phyloP scores from a whole-genome alignment of 1,140 invertebrate species.

The Bacillus rossius region DNA sequence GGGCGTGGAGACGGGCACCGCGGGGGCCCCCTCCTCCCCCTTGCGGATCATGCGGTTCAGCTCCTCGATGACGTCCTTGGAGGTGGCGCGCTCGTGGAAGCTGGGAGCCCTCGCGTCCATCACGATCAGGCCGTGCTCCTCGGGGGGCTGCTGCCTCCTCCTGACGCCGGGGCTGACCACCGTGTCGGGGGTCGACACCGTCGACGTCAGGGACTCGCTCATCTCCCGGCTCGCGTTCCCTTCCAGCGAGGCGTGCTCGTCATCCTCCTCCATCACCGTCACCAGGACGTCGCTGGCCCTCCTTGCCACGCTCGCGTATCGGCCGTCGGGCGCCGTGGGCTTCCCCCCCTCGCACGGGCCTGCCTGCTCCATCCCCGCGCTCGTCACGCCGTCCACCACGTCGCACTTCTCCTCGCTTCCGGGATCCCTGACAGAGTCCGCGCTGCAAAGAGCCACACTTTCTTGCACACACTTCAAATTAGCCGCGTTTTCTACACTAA shows the following conservation, averaged over 20 bases:
- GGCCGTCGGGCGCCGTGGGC: no score
- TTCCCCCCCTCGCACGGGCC: no score
- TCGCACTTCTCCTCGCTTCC: no score
- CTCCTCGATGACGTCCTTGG: constrained; percentile 70
- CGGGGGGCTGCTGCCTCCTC: constrained; percentile 17
- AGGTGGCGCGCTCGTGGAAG: constrained; percentile 64
- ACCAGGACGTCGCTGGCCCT: constrained; percentile 1
- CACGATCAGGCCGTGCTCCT: no score
- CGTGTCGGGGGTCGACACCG: constrained; percentile 56
- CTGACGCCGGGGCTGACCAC: constrained; percentile 37
- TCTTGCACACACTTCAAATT: no score
- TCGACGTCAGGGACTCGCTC: constrained; percentile 59
- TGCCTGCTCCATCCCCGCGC: no score
- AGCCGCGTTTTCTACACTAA: no score
- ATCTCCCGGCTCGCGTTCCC: constrained; percentile 22
- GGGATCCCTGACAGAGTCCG: no score
- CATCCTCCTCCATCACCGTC: constrained; percentile 14
- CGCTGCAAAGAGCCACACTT: no score
- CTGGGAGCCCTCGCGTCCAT: constrained; percentile 43
- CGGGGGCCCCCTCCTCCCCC: constrained; percentile 42
- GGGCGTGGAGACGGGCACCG: constrained; percentile 32
- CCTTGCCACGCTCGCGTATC: neutral
- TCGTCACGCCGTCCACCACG: no score
- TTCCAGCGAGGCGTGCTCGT: constrained; percentile 6
- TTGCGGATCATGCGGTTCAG: constrained; percentile 65